These are phyloP conservation scores for Hyles lineata DNA, from an alignment of 2,888 invertebrate species.

Conservation along the genomic window DNA sequence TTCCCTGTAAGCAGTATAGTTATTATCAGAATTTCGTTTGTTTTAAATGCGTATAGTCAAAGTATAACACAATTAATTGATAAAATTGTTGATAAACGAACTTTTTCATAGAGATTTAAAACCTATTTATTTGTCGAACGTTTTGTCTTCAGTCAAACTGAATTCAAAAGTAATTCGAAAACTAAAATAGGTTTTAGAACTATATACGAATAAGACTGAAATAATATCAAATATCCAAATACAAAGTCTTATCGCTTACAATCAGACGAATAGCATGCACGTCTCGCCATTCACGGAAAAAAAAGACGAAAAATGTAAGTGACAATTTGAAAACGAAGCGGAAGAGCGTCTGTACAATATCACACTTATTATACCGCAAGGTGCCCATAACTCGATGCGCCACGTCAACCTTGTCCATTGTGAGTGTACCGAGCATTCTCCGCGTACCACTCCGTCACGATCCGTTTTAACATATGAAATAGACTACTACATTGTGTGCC, in stretches of 20 bases:
- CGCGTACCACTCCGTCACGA: slow-evolving; percentile 23
- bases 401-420: slow-evolving; percentile 27
- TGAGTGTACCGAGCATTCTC: slow-evolving; percentile 1
- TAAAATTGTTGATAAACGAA: no score
- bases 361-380: slow-evolving; percentile 6
- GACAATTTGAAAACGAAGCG: not conserved
- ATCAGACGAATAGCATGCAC: no score
- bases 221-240: no score
- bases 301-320: not conserved
- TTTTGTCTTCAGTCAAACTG: no score
- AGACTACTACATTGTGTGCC: not conserved
- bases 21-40: no score
- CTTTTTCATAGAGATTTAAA: no score
- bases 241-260: no score
- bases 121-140: no score
- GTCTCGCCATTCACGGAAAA: no score
- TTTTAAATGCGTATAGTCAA: no score
- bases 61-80: no score
- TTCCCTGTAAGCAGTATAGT: not conserved
- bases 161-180: not conserved
- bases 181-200: no score
- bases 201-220: not conserved
- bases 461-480: slow-evolving; percentile 29
- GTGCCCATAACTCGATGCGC: slow-evolving; percentile 14
- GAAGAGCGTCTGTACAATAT: slow-evolving; percentile 9